Conservation (phyloP, 1,140 invertebrate genomes). For the Calosoma granatense region DNA sequence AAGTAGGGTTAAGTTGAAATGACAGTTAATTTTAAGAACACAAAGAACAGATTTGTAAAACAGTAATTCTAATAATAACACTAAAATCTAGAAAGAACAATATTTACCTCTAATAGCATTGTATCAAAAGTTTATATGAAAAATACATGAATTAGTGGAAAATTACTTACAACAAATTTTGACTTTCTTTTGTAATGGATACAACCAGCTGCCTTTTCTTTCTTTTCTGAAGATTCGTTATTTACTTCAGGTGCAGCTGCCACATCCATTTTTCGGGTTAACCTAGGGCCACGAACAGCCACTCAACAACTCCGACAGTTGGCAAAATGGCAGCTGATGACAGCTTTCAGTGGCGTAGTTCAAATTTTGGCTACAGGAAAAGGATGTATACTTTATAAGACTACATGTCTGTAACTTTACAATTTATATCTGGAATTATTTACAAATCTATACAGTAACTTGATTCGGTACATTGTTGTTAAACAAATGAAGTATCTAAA, state of each 20-base stretch:
- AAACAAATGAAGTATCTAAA: too few relatives aligned
- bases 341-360: slow-evolving; percentile 31
- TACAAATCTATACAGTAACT: not conserved
- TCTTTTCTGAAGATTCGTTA: slow-evolving; percentile 26
- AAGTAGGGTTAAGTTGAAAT: not conserved
- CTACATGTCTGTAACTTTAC: not conserved
- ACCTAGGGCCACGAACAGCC: not conserved
- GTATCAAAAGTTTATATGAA: slow-evolving; percentile 11
- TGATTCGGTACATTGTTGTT: too few relatives aligned
- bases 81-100: not conserved
- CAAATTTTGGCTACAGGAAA: too few relatives aligned
- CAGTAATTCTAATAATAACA: not conserved
- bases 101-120: not conserved
- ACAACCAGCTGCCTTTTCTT: slow-evolving; percentile 49
- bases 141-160: slow-evolving; percentile 9
- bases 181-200: slow-evolving; percentile 69
- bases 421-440: not conserved
- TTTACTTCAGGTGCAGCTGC: slow-evolving; percentile 27
- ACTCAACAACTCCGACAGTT: not conserved
- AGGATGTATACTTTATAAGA: too few relatives aligned
- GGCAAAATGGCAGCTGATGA: not conserved
- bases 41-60: not conserved
- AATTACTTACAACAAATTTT: slow-evolving; percentile 64
- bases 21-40: not conserved
- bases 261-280: slow-evolving; percentile 14